A percentile compares a stretch with the other conserved stretches of the same genome.
Conservation (phyloP, 1,140 invertebrate genomes). For the Pseudachorutes palmiensis region DNA sequence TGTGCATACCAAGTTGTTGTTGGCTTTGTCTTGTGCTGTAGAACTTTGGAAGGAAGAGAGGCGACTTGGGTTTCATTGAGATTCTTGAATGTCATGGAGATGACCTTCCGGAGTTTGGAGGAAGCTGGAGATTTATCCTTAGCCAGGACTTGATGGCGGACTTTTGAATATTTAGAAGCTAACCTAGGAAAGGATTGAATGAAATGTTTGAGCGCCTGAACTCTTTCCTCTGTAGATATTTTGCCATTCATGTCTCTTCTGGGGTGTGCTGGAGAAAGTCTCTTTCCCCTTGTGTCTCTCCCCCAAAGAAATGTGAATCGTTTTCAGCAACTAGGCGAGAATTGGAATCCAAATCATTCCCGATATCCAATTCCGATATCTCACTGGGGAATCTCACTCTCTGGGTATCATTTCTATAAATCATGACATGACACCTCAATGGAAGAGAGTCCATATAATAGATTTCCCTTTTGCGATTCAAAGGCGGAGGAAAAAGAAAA, state of each 20-base stretch:
- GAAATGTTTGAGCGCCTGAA: background rate
- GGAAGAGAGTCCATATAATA: background rate
- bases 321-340: background rate
- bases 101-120: too few species aligned
- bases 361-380: background rate
- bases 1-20: background rate
- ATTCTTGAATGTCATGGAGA: background rate
- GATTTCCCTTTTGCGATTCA: conserved; percentile 1
- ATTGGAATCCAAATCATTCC: background rate
- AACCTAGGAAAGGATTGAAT: background rate
- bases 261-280: background rate
- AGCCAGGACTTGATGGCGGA: too few species aligned
- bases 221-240: background rate
- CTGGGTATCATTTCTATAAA: conserved; percentile 30
- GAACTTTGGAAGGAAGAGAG: background rate
- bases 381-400: background rate
- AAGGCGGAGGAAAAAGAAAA: background rate
- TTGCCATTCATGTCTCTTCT: background rate
- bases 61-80: background rate
- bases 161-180: too few species aligned
- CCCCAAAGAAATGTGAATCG: background rate
- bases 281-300: background rate
- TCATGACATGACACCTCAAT: conserved; percentile 32
- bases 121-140: too few species aligned
- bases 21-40: background rate